Percentiles rank a stretch among this genome's conserved stretches.
Conservation (phyloP, 2,797 vertebrate species). For the Tympanoctomys barrerae region DNA sequence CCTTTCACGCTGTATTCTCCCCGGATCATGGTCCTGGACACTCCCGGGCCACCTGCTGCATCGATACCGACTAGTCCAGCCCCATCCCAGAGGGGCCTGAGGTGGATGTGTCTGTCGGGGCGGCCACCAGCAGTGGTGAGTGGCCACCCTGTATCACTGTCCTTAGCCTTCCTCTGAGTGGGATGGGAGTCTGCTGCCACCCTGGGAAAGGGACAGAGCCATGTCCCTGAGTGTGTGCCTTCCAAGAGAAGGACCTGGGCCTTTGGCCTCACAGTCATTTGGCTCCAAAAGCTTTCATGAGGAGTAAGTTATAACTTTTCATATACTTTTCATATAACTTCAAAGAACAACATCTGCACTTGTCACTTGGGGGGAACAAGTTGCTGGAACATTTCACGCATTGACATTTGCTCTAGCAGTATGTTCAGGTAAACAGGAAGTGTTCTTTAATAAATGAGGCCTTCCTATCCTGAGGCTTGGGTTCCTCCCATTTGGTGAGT, state of each 20-base stretch:
- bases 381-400: conserved; percentile 23
- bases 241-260: neutral
- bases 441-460: neutral
- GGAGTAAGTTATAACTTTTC: neutral
- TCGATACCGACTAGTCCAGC: neutral
- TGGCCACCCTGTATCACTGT: neutral
- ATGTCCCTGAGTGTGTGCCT: neutral
- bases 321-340: conserved; percentile 12
- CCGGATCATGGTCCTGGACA: neutral
- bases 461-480: neutral
- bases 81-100: neutral
- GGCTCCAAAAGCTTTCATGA: conserved; percentile 15
- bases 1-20: neutral
- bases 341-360: conserved; percentile 12
- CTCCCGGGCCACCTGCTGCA: neutral
- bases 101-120: neutral
- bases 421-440: neutral
- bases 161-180: neutral
- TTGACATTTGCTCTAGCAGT: conserved; percentile 44
- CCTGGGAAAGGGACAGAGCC: neutral
- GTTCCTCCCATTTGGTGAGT: neutral
- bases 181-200: neutral
- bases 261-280: neutral
- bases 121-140: neutral
- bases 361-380: neutral